Base-by-base conservation (phyloP, 2,797 vertebrate genomes). In the Melanogrammus aeglefinus region DNA sequence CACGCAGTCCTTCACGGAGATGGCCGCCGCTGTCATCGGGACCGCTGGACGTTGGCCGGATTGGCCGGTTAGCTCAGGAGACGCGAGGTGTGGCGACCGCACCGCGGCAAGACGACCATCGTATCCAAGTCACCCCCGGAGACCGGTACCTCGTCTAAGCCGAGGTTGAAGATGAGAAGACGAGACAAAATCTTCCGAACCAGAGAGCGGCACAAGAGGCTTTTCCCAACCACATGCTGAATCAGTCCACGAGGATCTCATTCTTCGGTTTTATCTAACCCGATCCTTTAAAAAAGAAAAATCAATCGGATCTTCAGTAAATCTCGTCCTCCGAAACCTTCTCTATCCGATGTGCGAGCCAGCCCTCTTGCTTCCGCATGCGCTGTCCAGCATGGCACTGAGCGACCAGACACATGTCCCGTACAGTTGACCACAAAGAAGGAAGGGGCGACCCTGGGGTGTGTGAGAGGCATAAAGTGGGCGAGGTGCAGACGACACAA, bases 401-500 rank as follows among this genome's bases (percentile, higher is more conserved):
- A 16, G 41, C 2, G 41, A 44, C 38, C 9, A 39, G 38, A 39
- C 38, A 39, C 38, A 39, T 39, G 6, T 39, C 76, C 73, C 51
- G 72, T 10, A 57, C 75, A 75, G 72, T 69, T 70, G 69, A n/a
- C 9, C 2, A 70, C 44, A 35, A 71, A 41, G 78, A 57, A 76
- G 38, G 81, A 82, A 78, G 73, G 36, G 10, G 36, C 73, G 80
- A 77, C 29, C 78, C 38, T 76, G 79, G 86, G 86, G 72, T 27
- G 38, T 77, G 10, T 78, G 74, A 63, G 76, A 69, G 90, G 88
- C 79, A 77, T 6, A 82, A 77, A 71, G 81, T 75, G 87, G 84
- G 85, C 80, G 79, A 88, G 90, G 88, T 78, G 82, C 88, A n/a
- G 47, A 80, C 80, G 79, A 81, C 89, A 91, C 84, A 82, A 79